Conservation (phyloP, 2,888 invertebrate species). For the Microplitis manilae region DNA sequence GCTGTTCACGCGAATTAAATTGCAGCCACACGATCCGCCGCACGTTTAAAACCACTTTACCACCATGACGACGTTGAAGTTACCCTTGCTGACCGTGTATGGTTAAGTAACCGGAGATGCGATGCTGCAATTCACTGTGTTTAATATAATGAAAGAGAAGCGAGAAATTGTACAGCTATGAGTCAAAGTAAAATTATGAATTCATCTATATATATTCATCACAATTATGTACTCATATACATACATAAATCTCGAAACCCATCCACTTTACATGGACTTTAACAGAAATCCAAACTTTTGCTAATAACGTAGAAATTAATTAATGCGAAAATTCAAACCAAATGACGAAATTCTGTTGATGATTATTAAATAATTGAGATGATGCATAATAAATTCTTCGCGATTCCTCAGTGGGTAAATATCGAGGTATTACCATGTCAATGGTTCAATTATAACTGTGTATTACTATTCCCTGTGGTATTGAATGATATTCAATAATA, state of each 20-base stretch:
- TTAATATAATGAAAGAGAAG: background rate
- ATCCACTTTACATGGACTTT: background rate
- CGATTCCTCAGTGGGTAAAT: no score
- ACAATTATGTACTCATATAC: background rate
- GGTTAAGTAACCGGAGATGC: conserved; percentile 58
- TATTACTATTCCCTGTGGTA: background rate
- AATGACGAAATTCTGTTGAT: background rate
- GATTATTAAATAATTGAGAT: no score
- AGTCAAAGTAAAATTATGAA: background rate
- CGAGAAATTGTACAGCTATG: background rate
- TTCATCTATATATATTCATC: background rate
- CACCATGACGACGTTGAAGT: conserved; percentile 35
- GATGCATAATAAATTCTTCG: no score
- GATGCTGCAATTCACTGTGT: conserved; percentile 52
- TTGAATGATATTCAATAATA: background rate
- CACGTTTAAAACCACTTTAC: conserved; percentile 52
- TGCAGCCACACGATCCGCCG: conserved; percentile 19
- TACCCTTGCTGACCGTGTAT: conserved; percentile 47
- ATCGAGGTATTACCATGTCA: no score
- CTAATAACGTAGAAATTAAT: background rate
- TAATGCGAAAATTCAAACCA: background rate
- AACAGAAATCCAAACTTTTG: background rate
- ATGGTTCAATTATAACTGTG: no score
- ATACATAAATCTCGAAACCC: background rate
- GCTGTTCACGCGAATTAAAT: conserved; percentile 20